Evolutionary conservation across 2,888 invertebrate species (phyloP).

Genomic region (Drosophila dives): DNA sequence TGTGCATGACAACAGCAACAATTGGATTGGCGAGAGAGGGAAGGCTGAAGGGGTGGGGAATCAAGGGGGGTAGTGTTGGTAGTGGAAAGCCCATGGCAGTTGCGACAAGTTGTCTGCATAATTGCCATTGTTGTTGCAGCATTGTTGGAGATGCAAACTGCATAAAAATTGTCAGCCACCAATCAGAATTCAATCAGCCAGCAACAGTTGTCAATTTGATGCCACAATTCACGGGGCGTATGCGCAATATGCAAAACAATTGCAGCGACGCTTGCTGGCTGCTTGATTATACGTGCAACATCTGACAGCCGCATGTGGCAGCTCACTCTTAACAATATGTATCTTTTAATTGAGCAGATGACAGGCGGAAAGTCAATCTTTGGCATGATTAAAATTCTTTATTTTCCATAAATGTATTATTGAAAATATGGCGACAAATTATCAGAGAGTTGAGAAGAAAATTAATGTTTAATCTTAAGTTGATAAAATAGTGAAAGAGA

Average conservation of each 20-base stretch:
- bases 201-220: slow-evolving; percentile 75
- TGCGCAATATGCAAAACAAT: slow-evolving; percentile 52
- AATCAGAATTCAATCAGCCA: slow-evolving; percentile 76
- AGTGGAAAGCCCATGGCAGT: background rate
- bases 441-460: background rate
- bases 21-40: background rate
- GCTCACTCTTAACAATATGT: background rate
- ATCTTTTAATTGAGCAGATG: background rate
- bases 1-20: slow-evolving; percentile 52
- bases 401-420: background rate
- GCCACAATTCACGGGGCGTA: slow-evolving; percentile 47
- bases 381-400: background rate
- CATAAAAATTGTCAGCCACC: slow-evolving; percentile 56
- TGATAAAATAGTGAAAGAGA: background rate
- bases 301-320: slow-evolving; percentile 44
- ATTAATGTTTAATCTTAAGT: background rate
- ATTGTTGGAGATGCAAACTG: slow-evolving; percentile 50
- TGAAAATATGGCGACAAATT: background rate
- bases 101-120: slow-evolving; percentile 49
- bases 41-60: background rate
- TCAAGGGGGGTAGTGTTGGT: too few relatives aligned
- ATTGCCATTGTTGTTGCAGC: slow-evolving; percentile 45
- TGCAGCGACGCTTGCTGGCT: slow-evolving; percentile 2
- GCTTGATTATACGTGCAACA: slow-evolving; percentile 40
- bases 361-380: background rate